Base-by-base conservation (phyloP, 2,797 vertebrate genomes). In the Phrynocephalus guinanensis region DNA sequence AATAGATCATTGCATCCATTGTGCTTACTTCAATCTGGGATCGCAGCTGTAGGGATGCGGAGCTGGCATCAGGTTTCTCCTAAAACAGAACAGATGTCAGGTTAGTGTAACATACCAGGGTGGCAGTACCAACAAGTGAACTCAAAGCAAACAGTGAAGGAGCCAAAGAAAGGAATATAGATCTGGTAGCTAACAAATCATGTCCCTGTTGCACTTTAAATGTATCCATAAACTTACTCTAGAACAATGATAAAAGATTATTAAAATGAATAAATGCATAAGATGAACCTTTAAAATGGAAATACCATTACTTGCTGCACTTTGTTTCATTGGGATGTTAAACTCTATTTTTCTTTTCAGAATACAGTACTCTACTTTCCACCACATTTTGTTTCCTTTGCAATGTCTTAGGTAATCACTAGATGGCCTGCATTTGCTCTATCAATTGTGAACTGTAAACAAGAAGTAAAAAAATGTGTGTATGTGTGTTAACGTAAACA, bases 1-100 rank as follows among this genome's bases (percentile, higher is more conserved):
- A 93, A 81, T 1, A 87, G 86, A 92, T 63, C 50, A 92, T 92
- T 87, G 89, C 95, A 95, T 92, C 86, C 75, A 52, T 79, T 90
- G 92, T 92, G 89, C 96, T 95, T 97, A 99, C 99, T 98, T 99
- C 98, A 94, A 98, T 97, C 95, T 99, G 98, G 86, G 98, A 98
- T 88, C 97, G 97, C 89, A 99, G 97, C 97, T 98, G 98, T 93
- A 98, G 96, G 91, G 98, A 98, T 66, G 97, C 97, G 91, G 97
- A 95, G 95, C 96, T 98, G 92, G 97, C 92, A 89, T 99, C 98
- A 79, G 97, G 95, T 96, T 99, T 99, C 95, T 99, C 99, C 99
- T 99, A 92, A 95, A 97, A 96, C 73, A 95, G 88, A 97, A 95
- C 90, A 96, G 94, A 96, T 93, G 93, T 56, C 22, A 80, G 67